Evolutionary conservation across 2,113 vertebrate species (phyloP), one percentile per base, ranked within the genome.

Genomic region (Epinephelus fuscoguttatus): DNA sequence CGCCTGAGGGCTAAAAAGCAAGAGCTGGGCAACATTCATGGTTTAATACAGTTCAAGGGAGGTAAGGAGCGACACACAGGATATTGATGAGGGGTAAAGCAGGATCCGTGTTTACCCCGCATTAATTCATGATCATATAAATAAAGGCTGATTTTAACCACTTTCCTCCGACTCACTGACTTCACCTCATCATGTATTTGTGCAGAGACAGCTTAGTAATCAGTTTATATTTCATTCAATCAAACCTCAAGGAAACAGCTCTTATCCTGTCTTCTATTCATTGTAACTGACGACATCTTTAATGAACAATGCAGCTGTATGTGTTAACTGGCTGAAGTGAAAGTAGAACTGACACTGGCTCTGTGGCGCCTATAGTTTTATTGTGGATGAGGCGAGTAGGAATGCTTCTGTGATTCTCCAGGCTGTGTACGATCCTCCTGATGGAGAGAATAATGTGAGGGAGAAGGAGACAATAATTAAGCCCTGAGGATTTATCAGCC

Each of bases 391-490:
- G 66, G 27, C 2, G 13, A 52, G 52, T 70, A 53, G 50, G 40
- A 42, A 21, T 10, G 68, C 55, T n/a, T 45, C 6, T 72, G 14
- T 72, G 14, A 27, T 67, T 57, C 61, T 80, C 37, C 59, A 8
- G 75, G 75, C 80, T 42, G 63, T n/a, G 82, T 53, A 1, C 45
- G 5, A 2, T 53, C 77, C 67, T 80, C 53, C 37, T 71, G 72
- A 80, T 76, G 68, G 78, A 66, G 18, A 14, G 57, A 80, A 78
- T 64, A 78, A 69, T 27, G n/a, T 33, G 37, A 70, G 40, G 76
- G 18, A 69, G 70, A 76, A 90, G 85, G 80, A 89, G 75, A 85
- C 75, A 75, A 81, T 87, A 92, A 93, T 92, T 91, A 93, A 91
- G 81, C 82, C 81, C 62, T 30, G 68, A 62, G 82, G 86, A 92